Conservation (phyloP, 1,140 invertebrate species). For the Atopsyche davidsoni region DNA sequence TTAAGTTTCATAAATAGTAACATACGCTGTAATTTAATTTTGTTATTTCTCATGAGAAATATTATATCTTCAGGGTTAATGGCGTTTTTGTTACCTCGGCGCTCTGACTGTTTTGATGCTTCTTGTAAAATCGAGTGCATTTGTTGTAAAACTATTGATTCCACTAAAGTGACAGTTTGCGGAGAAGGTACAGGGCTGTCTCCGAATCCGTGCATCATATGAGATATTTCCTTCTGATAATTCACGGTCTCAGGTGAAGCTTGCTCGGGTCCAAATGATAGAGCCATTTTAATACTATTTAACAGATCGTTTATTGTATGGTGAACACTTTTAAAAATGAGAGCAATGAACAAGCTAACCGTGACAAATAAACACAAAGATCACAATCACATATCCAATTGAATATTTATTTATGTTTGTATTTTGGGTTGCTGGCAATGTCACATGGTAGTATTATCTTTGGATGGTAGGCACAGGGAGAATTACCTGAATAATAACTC, state of each 20-base stretch:
- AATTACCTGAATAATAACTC: too few relatives aligned
- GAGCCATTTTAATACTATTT: slow-evolving; percentile 23
- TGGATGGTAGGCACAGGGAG: too few relatives aligned
- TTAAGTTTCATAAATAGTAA: slow-evolving; percentile 36
- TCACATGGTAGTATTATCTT: too few relatives aligned
- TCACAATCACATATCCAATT: too few relatives aligned
- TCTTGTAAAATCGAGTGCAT: slow-evolving; percentile 46
- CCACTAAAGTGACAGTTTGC: slow-evolving; percentile 53
- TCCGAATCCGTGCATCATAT: slow-evolving; percentile 61
- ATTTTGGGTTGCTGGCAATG: too few relatives aligned
- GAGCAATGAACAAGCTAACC: too few relatives aligned
- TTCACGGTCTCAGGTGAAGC: slow-evolving; percentile 17
- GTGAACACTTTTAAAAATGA: too few relatives aligned
- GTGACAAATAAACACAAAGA: too few relatives aligned
- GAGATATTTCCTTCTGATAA: slow-evolving; percentile 46
- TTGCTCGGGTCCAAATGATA: slow-evolving; percentile 17
- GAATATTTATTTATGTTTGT: too few relatives aligned
- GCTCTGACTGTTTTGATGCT: slow-evolving; percentile 45
- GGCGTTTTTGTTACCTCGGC: slow-evolving; percentile 38
- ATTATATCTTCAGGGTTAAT: slow-evolving; percentile 48
- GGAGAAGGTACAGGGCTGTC: slow-evolving; percentile 51
- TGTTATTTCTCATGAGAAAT: slow-evolving; percentile 55
- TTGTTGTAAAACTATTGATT: slow-evolving; percentile 54
- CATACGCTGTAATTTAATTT: slow-evolving; percentile 39
- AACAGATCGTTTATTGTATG: too few relatives aligned